These are phyloP conservation scores for Pomacea canaliculata DNA, from an alignment of 2,888 invertebrate genomes.

Conservation along the genomic window DNA sequence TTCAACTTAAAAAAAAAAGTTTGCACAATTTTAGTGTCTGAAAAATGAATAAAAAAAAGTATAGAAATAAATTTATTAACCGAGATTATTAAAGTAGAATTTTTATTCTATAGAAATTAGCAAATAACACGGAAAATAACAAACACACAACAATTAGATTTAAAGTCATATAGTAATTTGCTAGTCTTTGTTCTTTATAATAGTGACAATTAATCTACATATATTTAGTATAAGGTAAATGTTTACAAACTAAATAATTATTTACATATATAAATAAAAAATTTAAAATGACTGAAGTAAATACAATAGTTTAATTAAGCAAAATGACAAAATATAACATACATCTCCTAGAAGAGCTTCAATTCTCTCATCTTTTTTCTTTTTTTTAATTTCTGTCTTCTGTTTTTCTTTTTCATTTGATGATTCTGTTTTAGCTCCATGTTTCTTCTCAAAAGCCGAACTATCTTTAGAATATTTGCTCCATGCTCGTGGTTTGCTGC, in stretches of 20 bases:
- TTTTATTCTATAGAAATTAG: not conserved
- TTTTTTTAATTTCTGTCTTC: slow-evolving; percentile 48
- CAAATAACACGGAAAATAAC: not conserved
- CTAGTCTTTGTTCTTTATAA: too few relatives aligned
- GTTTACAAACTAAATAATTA: too few relatives aligned
- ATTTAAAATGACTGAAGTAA: too few relatives aligned
- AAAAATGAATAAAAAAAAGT: slow-evolving; percentile 13
- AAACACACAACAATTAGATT: too few relatives aligned
- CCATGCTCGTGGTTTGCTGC: slow-evolving; percentile 88
- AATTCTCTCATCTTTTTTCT: slow-evolving; percentile 67
- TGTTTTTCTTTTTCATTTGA: slow-evolving; percentile 33
- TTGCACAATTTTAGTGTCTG: too few relatives aligned
- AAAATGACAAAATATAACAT: slow-evolving; percentile 71
- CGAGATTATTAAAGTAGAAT: not conserved
- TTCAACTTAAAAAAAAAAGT: slow-evolving; percentile 45
- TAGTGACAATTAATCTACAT: too few relatives aligned
- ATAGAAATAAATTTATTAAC: not conserved
- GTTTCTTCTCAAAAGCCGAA: slow-evolving; percentile 73
- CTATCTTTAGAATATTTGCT: slow-evolving; percentile 90
- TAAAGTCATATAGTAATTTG: too few relatives aligned
- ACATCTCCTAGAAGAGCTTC: slow-evolving; percentile 73
- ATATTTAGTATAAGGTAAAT: too few relatives aligned
- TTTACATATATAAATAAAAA: too few relatives aligned
- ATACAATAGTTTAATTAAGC: too few relatives aligned
- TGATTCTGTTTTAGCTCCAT: slow-evolving; percentile 22